These are phyloP conservation scores for Pteropus rufus DNA, from an alignment of 2,797 vertebrate species.

Conservation along the genomic window DNA sequence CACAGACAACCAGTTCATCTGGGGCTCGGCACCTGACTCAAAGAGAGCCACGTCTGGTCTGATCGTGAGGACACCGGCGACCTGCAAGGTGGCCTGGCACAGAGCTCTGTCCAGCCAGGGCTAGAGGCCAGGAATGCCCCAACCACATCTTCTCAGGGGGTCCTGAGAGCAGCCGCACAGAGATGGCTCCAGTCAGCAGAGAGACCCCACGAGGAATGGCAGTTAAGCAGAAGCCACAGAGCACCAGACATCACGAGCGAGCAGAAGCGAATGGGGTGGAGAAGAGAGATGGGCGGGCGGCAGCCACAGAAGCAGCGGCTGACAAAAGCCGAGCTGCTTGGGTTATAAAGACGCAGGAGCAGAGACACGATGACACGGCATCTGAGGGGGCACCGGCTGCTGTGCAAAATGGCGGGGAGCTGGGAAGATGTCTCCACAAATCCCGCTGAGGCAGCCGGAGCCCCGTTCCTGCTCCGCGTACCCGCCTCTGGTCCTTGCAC, in stretches of 20 bases:
- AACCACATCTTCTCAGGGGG: accelerated
- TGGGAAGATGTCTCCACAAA: not conserved
- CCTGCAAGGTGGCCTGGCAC: not conserved
- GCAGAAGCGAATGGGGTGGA: not conserved
- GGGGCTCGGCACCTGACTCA: not conserved
- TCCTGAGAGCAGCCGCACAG: not conserved
- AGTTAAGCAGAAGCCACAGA: not conserved
- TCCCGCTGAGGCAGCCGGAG: not conserved
- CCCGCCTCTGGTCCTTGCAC: not conserved
- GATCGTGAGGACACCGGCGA: not conserved
- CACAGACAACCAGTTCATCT: not conserved
- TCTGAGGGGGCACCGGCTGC: accelerated
- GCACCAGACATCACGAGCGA: accelerated
- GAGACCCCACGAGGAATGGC: too few species aligned
- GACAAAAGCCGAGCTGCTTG: not conserved
- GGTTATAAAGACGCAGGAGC: not conserved
- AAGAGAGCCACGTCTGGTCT: not conserved
- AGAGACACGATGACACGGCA: not conserved
- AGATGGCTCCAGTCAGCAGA: not conserved
- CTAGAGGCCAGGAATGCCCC: not conserved
- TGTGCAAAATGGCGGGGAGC: too few species aligned
- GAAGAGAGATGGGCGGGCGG: not conserved
- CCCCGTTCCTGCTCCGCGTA: not conserved
- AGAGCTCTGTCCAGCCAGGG: not conserved
- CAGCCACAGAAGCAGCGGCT: accelerated